phyloP scores from a whole-genome alignment of 2,888 invertebrate genomes.

The Ptychoptera albimana region DNA sequence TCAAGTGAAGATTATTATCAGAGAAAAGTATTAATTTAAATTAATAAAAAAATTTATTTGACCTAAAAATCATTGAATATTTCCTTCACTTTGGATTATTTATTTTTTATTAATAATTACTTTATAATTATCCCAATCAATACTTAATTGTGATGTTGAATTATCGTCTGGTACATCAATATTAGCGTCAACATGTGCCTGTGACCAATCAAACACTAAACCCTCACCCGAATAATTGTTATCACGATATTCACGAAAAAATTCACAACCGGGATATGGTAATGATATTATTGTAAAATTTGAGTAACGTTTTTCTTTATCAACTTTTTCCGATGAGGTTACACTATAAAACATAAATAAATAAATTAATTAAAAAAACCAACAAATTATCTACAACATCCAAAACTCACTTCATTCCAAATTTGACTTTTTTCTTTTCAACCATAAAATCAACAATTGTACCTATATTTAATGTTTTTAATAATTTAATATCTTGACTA shows the following conservation, averaged over 20 bases:
- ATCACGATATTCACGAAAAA: conserved; percentile 58
- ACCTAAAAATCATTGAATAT: too few relatives aligned
- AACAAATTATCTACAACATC: conserved; percentile 1
- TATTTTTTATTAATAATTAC: conserved; percentile 16
- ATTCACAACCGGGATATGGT: conserved; percentile 75
- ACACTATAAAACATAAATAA: conserved; percentile 36
- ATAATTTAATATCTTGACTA: conserved; percentile 49
- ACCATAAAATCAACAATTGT: conserved; percentile 73
- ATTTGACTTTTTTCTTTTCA: conserved; percentile 70
- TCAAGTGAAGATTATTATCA: conserved; percentile 5
- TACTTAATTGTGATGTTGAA: conserved; percentile 31
- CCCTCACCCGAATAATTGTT: conserved; percentile 49
- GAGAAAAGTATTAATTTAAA: too few relatives aligned
- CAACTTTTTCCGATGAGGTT: conserved; percentile 70
- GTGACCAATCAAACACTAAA: conserved; percentile 57
- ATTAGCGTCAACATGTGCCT: conserved; percentile 47
- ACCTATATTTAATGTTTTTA: conserved; percentile 50
- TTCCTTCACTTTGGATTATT: too few relatives aligned
- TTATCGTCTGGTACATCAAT: conserved; percentile 43
- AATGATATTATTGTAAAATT: conserved; percentile 55
- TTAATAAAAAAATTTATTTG: too few relatives aligned
- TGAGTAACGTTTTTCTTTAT: conserved; percentile 56
- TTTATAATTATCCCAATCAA: conserved; percentile 51
- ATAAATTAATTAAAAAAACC: neutral
- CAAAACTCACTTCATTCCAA: conserved; percentile 53